These are phyloP conservation scores for Orthosia gothica DNA, from an alignment of 2,888 invertebrate species.

Conservation along the genomic window DNA sequence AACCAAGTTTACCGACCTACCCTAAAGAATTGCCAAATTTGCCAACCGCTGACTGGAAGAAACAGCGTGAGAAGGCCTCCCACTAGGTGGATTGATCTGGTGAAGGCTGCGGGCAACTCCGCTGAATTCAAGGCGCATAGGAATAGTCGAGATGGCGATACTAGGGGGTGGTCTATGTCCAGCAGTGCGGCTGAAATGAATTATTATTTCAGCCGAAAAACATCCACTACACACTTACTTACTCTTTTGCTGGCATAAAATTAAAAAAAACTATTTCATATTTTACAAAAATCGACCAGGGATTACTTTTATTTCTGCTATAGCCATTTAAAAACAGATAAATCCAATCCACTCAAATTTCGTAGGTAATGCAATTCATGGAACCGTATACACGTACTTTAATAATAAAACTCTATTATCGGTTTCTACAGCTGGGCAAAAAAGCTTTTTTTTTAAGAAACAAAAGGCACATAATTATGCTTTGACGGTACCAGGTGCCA, in stretches of 20 bases:
- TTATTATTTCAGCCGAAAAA: too few species aligned
- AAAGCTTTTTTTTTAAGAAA: constrained; percentile 45
- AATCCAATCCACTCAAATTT: constrained; percentile 43
- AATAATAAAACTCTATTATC: constrained; percentile 56
- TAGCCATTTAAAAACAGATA: constrained; percentile 34
- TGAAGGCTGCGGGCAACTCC: too few species aligned
- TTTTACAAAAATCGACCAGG: neutral
- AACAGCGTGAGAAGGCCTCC: too few species aligned
- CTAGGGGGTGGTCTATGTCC: too few species aligned
- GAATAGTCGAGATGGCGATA: too few species aligned
- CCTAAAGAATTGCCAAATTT: too few species aligned
- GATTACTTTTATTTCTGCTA: constrained; percentile 25
- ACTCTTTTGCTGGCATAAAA: neutral
- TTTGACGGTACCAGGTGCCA: constrained; percentile 12
- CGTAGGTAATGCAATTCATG: constrained; percentile 40
- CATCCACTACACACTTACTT: too few species aligned
- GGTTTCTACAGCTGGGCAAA: constrained; percentile 29
- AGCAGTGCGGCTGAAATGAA: too few species aligned
- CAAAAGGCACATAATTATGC: constrained; percentile 36
- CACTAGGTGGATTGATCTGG: too few species aligned
- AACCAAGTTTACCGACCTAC: too few species aligned
- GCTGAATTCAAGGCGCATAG: too few species aligned
- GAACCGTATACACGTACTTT: constrained; percentile 32
- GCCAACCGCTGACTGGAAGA: too few species aligned
- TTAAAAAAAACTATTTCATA: neutral